Percentiles rank a stretch among this genome's conserved stretches.
Conservation (phyloP, 2,113 vertebrate species). For the Galeopterus variegatus region DNA sequence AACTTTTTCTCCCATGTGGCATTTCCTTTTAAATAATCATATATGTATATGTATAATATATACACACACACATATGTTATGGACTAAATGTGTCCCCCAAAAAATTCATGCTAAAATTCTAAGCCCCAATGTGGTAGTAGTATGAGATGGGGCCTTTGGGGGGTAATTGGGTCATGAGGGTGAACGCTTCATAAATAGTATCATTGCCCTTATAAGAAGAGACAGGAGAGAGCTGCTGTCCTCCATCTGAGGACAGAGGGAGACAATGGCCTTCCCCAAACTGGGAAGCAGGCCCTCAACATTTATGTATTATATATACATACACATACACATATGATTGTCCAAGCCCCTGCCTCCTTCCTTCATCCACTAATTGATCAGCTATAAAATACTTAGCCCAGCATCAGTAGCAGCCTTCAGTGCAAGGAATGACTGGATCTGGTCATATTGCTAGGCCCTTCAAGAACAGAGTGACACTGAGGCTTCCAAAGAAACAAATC, state of each 20-base stretch:
- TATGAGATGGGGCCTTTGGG: background rate
- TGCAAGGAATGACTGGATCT: background rate
- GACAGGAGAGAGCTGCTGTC: background rate
- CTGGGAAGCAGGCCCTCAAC: background rate
- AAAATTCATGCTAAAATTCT: background rate
- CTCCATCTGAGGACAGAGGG: background rate
- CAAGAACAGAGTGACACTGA: background rate
- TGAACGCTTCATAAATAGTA: background rate
- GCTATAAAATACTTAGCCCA: background rate
- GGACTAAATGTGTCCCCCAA: background rate
- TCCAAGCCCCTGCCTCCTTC: background rate
- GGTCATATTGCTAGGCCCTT: background rate
- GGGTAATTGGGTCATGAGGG: background rate
- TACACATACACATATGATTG: background rate
- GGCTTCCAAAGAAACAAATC: background rate
- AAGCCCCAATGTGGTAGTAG: background rate
- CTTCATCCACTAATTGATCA: background rate
- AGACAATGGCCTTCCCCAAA: background rate
- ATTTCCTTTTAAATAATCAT: conserved; percentile 50
- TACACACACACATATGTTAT: background rate
- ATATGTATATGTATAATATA: background rate
- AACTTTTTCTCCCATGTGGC: background rate
- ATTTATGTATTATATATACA: no score
- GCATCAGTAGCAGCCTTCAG: background rate
- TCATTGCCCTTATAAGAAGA: background rate